Evolutionary conservation across 1,140 invertebrate genomes (phyloP).

Genomic region (Bemisia tabaci): DNA sequence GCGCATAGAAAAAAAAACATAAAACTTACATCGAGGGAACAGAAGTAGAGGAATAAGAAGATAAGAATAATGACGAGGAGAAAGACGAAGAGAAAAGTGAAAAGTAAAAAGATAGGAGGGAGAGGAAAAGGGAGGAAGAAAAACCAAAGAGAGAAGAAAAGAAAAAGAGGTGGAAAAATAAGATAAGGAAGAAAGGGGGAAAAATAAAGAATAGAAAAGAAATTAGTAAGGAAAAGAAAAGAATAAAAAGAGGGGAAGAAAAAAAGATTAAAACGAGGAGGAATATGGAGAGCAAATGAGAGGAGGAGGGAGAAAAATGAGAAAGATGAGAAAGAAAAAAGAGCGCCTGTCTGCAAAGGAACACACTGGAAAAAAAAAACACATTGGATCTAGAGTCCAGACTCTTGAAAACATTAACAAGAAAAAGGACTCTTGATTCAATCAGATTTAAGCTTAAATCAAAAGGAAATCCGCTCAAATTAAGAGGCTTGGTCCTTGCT

Average conservation of each 20-base stretch:
- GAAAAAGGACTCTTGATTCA: too few relatives aligned
- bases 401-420: too few relatives aligned
- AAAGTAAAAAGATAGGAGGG: background rate
- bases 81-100: background rate
- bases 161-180: background rate
- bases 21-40: background rate
- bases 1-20: background rate
- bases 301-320: background rate
- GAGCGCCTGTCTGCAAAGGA: too few relatives aligned
- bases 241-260: background rate
- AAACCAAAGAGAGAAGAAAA: background rate
- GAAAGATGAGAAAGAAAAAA: background rate
- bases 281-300: background rate
- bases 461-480: too few relatives aligned
- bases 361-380: too few relatives aligned
- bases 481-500: too few relatives aligned
- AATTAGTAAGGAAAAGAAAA: background rate
- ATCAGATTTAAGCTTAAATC: too few relatives aligned
- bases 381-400: too few relatives aligned
- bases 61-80: background rate
- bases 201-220: background rate
- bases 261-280: background rate
- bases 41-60: background rate
- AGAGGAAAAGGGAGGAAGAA: background rate
- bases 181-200: background rate